Evolutionary conservation across 2,888 invertebrate species (phyloP).

Genomic region (Toxonevra muliebris): DNA sequence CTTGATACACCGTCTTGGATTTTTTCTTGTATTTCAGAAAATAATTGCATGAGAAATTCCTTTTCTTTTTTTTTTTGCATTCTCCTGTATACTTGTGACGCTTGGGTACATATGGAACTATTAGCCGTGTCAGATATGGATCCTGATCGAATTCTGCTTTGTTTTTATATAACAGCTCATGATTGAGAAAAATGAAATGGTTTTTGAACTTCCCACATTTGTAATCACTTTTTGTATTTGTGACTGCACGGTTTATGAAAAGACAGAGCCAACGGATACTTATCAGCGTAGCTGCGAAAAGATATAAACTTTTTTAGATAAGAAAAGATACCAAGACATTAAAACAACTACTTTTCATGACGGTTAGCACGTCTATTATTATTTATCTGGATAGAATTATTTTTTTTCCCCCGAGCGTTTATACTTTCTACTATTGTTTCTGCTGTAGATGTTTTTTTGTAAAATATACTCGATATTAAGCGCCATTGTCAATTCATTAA

Average conservation of each 20-base stretch:
- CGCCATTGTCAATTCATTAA: too few species aligned
- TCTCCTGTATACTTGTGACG: conserved; percentile 25
- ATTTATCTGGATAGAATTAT: conserved; percentile 1
- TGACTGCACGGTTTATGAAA: conserved; percentile 23
- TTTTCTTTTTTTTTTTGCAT: conserved; percentile 25
- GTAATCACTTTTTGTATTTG: conserved; percentile 27
- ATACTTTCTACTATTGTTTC: not conserved
- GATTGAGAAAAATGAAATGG: conserved; percentile 24
- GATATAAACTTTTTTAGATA: conserved; percentile 9
- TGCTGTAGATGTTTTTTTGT: conserved; percentile 7
- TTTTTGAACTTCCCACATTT: conserved; percentile 22
- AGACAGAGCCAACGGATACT: conserved; percentile 23
- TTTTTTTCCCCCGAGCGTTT: conserved; percentile 3
- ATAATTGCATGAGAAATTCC: conserved; percentile 28
- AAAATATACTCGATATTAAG: too few species aligned
- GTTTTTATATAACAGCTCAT: conserved; percentile 15
- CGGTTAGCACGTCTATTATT: conserved; percentile 14
- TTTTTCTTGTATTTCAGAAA: conserved; percentile 28
- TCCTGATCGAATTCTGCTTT: conserved; percentile 13
- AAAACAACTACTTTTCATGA: conserved; percentile 17
- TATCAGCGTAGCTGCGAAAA: conserved; percentile 23
- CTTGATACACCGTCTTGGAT: conserved; percentile 23
- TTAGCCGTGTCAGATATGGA: conserved; percentile 14
- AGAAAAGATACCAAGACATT: conserved; percentile 11
- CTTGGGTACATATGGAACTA: conserved; percentile 26